Percentiles rank a stretch among this genome's conserved stretches.
Conservation (phyloP, 2,888 invertebrate species). For the Chesias legatella region DNA sequence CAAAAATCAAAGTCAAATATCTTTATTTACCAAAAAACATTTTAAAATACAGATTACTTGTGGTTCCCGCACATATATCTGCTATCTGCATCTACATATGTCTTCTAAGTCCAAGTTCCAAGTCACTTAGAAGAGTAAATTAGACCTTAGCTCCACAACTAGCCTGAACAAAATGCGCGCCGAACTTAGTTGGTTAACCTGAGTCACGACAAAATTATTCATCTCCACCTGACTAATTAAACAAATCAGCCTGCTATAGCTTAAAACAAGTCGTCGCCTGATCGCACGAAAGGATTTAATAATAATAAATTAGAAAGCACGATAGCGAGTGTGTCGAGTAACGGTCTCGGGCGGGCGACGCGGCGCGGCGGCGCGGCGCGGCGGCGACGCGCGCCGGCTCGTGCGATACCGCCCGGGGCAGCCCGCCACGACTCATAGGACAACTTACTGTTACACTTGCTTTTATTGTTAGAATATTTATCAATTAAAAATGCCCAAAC, state of each 20-base stretch:
- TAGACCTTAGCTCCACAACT: too few species aligned
- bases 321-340: constrained; percentile 29
- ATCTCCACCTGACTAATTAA: constrained; percentile 1
- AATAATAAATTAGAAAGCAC: constrained; percentile 51
- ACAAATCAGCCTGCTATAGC: constrained; percentile 7
- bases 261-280: constrained; percentile 10
- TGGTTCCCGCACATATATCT: too few species aligned
- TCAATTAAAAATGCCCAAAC: too few species aligned
- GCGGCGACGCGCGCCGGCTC: constrained; percentile 21
- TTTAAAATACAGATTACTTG: too few species aligned
- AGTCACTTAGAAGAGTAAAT: too few species aligned
- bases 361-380: constrained; percentile 48
- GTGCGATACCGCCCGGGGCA: constrained; percentile 26
- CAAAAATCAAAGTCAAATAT: too few species aligned
- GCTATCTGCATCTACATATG: too few species aligned
- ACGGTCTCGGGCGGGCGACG: constrained; percentile 24
- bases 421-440: constrained; percentile 19
- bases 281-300: constrained; percentile 35
- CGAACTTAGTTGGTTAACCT: too few species aligned
- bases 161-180: too few species aligned
- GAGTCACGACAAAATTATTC: not conserved
- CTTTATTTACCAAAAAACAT: too few species aligned
- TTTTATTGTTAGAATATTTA: not conserved
- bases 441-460: constrained; percentile 11
- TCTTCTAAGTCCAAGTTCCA: too few species aligned